Evolutionary conservation across 2,888 invertebrate genomes (phyloP), one percentile per base, ranked within the genome.

Genomic region (Temnothorax unifasciatus): DNA sequence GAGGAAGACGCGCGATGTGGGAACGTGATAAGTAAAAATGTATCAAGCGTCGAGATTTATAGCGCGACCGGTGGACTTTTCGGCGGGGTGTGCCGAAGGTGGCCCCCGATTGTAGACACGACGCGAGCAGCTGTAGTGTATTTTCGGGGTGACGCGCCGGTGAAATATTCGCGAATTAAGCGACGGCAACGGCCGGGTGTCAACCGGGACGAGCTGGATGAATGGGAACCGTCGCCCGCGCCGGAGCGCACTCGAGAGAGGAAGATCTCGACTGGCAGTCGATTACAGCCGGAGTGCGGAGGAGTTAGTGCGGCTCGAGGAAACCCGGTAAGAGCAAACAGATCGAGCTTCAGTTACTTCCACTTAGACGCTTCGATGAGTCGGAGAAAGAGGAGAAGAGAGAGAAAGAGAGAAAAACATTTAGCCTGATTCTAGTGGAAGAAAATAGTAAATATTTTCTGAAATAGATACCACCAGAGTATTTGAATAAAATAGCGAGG

Each of bases 51-150:
- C 69, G 83, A 85, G 85, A 85, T 88, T 88, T 88, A 88, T 83
- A 82, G 21, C 50, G 15, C 64, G 83, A 38, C 47, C 73, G 81
- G 81, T 13, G 74, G 59, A 82, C 82, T 86, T 84, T 84, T 86
- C 61, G 85, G 13, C 34, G 50, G 66, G 29, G 44, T 54, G 50
- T 59, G 69, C 57, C 87, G 75, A 68, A 85, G 88, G 87, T 85
- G 90, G 86, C 77, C 84, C 84, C 85, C 81, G 86, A 85, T 87
- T 88, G 89, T 89, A 92, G 93, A 94, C 93, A 92, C 91, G 94
- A 92, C 90, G 87, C 87, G 91, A 93, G 92, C 94, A 94, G 94
- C 94, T 94, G 94, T 91, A 90, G 87, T 84, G 92, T 93, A 94
- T 94, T 94, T 94, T 92, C 91, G 91, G 92, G 91, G 85, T 89